Base-by-base conservation (phyloP, 53 echinoderm and acorn worm species). In the Holothuria scabra region DNA sequence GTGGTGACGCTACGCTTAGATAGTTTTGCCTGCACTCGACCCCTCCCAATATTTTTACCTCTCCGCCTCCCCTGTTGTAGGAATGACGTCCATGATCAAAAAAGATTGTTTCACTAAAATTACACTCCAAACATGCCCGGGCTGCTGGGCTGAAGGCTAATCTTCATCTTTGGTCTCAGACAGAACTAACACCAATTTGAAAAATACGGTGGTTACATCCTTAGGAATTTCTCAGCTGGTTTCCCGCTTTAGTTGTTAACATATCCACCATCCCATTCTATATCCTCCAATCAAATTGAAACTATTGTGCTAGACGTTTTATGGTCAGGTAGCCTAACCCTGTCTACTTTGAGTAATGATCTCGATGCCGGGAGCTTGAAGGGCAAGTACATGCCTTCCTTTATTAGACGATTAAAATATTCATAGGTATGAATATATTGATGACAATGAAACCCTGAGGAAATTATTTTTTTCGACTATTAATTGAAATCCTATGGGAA, bases 181-280 rank as follows among this genome's bases (percentile, higher is more conserved):
- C 55, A 8, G 76, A 75, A 8, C 56, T 75, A 2, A 52, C 76
- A 11, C 22, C 55, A 11, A 75, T 75, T 28, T 55, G 76, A 10
- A 48, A 26, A 21, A 25, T 22, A 55, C 56, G 16, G 23, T 75
- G 10, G 52, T 21, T 49, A 75, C 52, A 75, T 2, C 49, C 8
- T 75, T 55, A 13, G 76, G 76, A 22, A 12, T 75, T 9, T 75
- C 56, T 26, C 55, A 52, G 25, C 55, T n/a, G n/a, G n/a, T n/a
- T n/a, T n/a, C n/a, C n/a, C 55, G 23, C 10, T 75, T 75, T 28
- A 52, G 49, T 20, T 55, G 16, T 28, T 75, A 8, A 55, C 76
- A 22, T 7, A 75, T 20, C 76, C 56, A 1, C 56, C 56, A 23
- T 11, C n/a, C 0, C 19, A n/a, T 16, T n/a, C n/a, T 41, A 24